Evolutionary conservation across 2,888 invertebrate species (phyloP).

Genomic region (Epirrhoe tristata): DNA sequence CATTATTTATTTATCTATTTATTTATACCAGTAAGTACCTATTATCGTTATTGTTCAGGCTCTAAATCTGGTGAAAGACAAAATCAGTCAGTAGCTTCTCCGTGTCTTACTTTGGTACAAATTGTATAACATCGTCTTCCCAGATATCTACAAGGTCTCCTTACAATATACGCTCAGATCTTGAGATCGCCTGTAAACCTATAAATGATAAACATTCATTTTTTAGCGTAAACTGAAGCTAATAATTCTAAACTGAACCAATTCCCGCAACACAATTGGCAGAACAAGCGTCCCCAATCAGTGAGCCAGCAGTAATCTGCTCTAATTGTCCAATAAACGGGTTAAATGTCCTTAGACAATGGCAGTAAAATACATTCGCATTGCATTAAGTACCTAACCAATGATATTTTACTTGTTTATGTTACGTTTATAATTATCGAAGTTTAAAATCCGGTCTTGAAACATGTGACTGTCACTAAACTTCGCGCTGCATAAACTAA

Average conservation of each 20-base stretch:
- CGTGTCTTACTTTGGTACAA: too few relatives aligned
- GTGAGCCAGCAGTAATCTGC: constrained; percentile 30
- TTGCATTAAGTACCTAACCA: background rate
- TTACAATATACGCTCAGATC: too few relatives aligned
- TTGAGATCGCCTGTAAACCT: background rate
- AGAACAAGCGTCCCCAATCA: constrained; percentile 31
- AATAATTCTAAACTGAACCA: constrained; percentile 11
- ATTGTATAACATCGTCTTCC: too few relatives aligned
- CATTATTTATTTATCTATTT: too few relatives aligned
- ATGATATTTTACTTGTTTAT: too few relatives aligned
- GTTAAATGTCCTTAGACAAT: constrained; percentile 23
- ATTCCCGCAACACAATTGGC: constrained; percentile 26
- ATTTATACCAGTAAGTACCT: too few relatives aligned
- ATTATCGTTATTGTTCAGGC: too few relatives aligned
- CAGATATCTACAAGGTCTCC: too few relatives aligned
- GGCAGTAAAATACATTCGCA: constrained; percentile 13
- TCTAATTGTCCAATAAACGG: constrained; percentile 31
- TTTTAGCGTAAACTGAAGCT: constrained; percentile 1
- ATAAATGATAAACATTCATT: background rate
- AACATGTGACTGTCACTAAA: too few relatives aligned
- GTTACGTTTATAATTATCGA: too few relatives aligned
- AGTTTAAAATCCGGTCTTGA: too few relatives aligned
- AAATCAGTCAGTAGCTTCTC: background rate
- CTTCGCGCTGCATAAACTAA: too few relatives aligned
- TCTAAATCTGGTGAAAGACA: background rate